phyloP scores from a whole-genome alignment of 2,113 vertebrate genomes.

The Montifringilla adamsi region DNA sequence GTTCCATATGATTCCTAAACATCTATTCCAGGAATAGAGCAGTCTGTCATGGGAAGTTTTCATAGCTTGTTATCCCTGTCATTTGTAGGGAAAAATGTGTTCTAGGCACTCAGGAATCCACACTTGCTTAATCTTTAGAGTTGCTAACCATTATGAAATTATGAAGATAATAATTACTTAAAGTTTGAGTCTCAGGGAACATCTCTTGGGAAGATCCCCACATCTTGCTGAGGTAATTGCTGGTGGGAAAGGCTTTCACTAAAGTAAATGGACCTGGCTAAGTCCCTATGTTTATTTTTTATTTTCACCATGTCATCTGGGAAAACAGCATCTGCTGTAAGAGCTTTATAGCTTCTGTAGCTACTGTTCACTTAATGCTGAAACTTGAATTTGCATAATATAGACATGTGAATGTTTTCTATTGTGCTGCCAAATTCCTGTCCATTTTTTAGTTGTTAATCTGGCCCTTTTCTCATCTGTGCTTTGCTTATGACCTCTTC shows the following conservation, averaged over 20 bases:
- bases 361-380: background rate
- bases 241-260: background rate
- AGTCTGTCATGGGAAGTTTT: background rate
- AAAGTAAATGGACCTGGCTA: background rate
- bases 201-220: background rate
- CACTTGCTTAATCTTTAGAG: background rate
- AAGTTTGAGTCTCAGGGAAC: background rate
- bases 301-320: background rate
- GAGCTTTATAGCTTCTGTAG: background rate
- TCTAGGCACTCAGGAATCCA: background rate
- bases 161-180: background rate
- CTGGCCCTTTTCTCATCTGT: background rate
- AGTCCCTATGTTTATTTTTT: background rate
- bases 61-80: background rate
- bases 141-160: background rate
- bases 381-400: background rate
- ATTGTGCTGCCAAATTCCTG: background rate
- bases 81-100: background rate
- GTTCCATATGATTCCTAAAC: background rate
- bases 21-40: background rate
- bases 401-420: background rate
- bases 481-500: background rate
- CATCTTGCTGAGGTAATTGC: background rate
- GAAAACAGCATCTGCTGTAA: slow-evolving; percentile 11
- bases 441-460: background rate